Base-by-base conservation (phyloP, 2,113 vertebrate genomes). In the Erinaceus europaeus region DNA sequence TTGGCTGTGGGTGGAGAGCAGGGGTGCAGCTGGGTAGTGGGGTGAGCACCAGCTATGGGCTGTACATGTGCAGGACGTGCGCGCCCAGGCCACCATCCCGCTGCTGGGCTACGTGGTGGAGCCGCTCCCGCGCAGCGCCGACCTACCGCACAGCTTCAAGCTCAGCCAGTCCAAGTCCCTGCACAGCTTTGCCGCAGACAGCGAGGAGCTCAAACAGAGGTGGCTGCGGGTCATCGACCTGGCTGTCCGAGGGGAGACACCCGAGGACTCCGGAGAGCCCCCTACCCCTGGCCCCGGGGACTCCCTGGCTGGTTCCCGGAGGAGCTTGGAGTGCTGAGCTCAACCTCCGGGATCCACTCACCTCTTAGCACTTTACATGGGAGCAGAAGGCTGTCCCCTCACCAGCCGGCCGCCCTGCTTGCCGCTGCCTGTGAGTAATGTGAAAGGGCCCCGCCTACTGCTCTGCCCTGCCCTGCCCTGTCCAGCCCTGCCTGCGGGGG, bases 151-250 rank as follows among this genome's bases (percentile, higher is more conserved):
- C 89, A 98, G 97, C 94, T 99, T 99, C 97, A 98, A 97, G 92
- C 97, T 99, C 94, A 97, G 98, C 53, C 99, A 99, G 96, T 99
- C 99, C 21, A 99, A 99, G 94, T 99, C 98, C 23, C 95, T 98
- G 79, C 98, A 99, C 96, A 98, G 97, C 96, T 99, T 99, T 74
- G 97, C 98, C 4, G 99, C 99, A 0, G 99, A 99, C 84, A 98
- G 88, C 0, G 99, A 99, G 90, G 99, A 99, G 55, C 96, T 98
- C 2, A 99, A 99, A 92, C 98, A 99, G 95, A 98, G 98, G 91
- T 99, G 99, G 99, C 96, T 99, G 6, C 98, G 97, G 95, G 96
- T 99, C 80, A 98, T 99, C 85, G 95, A 97, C 52, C 94, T 98
- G 95, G 99, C 99, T 12, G 99, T 99, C 94, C 98, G 88, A 38